A percentile compares a stretch with the other conserved stretches of the same genome.
These are phyloP conservation scores for Drosophila ochracea DNA, from an alignment of 2,888 invertebrate genomes.

Conservation along the genomic window DNA sequence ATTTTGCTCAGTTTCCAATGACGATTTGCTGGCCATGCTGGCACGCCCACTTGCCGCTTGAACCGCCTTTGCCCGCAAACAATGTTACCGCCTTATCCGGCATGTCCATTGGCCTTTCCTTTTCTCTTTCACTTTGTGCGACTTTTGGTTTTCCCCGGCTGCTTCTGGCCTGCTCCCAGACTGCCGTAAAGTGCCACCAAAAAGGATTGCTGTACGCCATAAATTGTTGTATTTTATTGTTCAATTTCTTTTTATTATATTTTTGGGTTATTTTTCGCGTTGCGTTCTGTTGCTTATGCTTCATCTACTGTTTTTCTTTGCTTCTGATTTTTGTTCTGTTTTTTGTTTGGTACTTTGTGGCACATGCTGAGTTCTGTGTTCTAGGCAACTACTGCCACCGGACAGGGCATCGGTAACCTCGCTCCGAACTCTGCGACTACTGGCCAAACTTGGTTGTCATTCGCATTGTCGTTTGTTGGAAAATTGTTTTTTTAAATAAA, in stretches of 20 bases:
- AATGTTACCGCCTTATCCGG: conserved; percentile 64
- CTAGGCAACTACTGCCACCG: conserved; percentile 43
- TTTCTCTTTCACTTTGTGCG: conserved; percentile 23
- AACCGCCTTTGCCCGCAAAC: conserved; percentile 51
- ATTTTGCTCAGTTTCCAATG: conserved; percentile 79
- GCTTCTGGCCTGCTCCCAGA: conserved; percentile 15
- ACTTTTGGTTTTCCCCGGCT: conserved; percentile 62
- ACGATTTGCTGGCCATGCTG: conserved; percentile 60
- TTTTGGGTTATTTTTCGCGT: conserved; percentile 67
- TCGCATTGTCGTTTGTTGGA: conserved; percentile 65
- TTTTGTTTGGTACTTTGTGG: conserved; percentile 62
- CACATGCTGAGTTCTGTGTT: conserved; percentile 68
- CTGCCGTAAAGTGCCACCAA: conserved; percentile 66
- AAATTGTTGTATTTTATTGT: conserved; percentile 81
- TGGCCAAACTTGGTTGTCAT: conserved; percentile 67
- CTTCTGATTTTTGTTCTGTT: conserved; percentile 42
- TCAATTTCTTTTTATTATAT: conserved; percentile 81
- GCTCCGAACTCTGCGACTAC: conserved; percentile 9
- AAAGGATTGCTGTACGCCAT: conserved; percentile 79
- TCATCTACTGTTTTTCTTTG: conserved; percentile 70
- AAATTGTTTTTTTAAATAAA: conserved; percentile 75
- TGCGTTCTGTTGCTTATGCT: conserved; percentile 71
- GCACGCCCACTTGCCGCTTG: conserved; percentile 43
- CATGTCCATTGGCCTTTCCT: conserved; percentile 27
- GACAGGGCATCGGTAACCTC: conserved; percentile 11